Evolutionary conservation across 2,797 vertebrate genomes (phyloP).

Genomic region (Okamejei kenojei): DNA sequence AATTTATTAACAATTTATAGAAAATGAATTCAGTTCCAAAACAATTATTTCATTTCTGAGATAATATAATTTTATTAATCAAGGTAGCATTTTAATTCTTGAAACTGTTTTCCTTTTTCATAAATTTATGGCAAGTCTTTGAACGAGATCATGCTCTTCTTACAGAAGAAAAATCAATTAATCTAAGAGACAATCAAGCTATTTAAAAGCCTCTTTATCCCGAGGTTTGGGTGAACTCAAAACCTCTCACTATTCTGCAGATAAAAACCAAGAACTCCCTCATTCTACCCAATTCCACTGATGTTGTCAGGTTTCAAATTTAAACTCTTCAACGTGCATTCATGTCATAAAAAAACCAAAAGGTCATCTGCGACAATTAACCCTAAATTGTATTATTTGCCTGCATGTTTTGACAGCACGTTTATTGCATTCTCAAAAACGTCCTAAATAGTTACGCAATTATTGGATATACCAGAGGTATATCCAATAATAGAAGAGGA

Average conservation of each 20-base stretch:
- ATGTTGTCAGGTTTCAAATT: background rate
- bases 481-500: background rate
- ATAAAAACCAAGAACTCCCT: background rate
- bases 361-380: conserved; percentile 1
- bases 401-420: background rate
- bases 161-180: background rate
- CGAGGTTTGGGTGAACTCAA: background rate
- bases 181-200: background rate
- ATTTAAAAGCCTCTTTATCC: background rate
- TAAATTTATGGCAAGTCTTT: background rate
- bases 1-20: background rate
- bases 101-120: background rate
- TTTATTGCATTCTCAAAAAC: background rate
- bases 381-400: background rate
- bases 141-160: too few relatives aligned
- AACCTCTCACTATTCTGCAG: background rate
- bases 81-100: background rate
- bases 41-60: background rate
- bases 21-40: background rate
- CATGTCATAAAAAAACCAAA: background rate
- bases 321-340: background rate
- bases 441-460: background rate
- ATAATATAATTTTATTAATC: background rate
- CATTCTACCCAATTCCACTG: background rate
- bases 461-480: too few relatives aligned